phyloP scores from a whole-genome alignment of 2,113 vertebrate species.

The Struthidea cinerea region DNA sequence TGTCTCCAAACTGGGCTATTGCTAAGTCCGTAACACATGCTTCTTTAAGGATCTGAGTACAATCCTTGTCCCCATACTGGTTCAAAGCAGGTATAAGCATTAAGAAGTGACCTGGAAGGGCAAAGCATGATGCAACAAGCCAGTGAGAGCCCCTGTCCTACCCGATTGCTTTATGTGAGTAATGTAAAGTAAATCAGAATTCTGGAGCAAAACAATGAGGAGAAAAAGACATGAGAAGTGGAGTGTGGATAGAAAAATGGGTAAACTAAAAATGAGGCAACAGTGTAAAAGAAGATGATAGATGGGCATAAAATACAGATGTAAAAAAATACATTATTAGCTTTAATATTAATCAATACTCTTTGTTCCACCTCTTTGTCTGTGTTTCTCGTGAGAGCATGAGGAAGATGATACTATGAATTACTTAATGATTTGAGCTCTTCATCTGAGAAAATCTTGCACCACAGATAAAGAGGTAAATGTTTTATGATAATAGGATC shows the following conservation, averaged over 20 bases:
- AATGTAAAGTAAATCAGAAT: not conserved
- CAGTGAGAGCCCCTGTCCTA: not conserved
- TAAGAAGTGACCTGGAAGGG: not conserved
- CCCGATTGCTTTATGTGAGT: rapidly evolving
- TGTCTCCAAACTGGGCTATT: not conserved
- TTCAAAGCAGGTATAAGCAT: not conserved
- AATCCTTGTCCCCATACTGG: not conserved
- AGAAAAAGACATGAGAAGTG: not conserved
- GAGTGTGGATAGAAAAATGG: not conserved
- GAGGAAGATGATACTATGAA: not conserved
- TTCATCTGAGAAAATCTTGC: not conserved
- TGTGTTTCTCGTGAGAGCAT: not conserved
- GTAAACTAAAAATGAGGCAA: not conserved
- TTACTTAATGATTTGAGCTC: not conserved
- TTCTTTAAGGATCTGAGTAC: not conserved
- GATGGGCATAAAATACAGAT: not conserved
- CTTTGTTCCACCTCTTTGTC: not conserved
- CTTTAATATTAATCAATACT: not conserved
- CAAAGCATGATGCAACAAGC: not conserved
- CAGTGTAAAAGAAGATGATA: not conserved
- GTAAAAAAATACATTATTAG: not conserved
- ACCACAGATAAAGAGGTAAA: not conserved
- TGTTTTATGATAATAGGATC: not conserved
- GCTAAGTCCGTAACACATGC: not conserved
- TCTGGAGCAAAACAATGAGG: not conserved